phyloP scores from a whole-genome alignment of 2,113 vertebrate species.

The Lampris megalopsis region DNA sequence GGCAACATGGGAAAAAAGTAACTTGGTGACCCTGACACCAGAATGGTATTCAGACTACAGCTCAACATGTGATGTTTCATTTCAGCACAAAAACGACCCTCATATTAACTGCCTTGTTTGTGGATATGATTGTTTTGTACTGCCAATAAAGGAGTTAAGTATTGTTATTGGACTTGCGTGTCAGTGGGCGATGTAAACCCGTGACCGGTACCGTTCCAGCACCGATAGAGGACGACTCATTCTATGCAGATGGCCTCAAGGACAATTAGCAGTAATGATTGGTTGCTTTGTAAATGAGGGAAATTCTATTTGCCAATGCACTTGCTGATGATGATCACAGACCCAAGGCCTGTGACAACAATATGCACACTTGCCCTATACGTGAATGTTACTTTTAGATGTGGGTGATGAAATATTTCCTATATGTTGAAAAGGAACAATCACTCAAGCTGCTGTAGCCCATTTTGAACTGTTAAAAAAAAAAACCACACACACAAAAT shows the following conservation, averaged over 20 bases:
- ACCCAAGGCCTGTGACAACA: slow-evolving; percentile 71
- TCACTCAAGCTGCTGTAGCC: not conserved
- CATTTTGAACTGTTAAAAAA: slow-evolving; percentile 10
- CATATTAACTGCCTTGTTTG: slow-evolving; percentile 54
- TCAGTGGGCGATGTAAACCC: slow-evolving; percentile 57
- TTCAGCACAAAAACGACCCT: slow-evolving; percentile 38
- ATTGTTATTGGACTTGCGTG: slow-evolving; percentile 71
- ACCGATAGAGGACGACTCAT: slow-evolving; percentile 71
- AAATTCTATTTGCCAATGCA: slow-evolving; percentile 76
- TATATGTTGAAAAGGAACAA: not conserved
- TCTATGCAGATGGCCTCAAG: slow-evolving; percentile 81
- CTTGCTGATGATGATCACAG: slow-evolving; percentile 76
- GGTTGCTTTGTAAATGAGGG: slow-evolving; percentile 80
- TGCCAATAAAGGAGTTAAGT: slow-evolving; percentile 65
- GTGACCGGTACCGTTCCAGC: slow-evolving; percentile 66
- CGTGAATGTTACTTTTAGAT: slow-evolving; percentile 36
- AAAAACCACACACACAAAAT: not conserved
- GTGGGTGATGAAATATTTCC: slow-evolving; percentile 20
- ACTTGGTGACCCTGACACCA: slow-evolving; percentile 57
- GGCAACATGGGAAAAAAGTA: slow-evolving; percentile 58
- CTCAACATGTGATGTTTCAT: slow-evolving; percentile 37
- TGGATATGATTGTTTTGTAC: slow-evolving; percentile 40
- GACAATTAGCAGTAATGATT: slow-evolving; percentile 82
- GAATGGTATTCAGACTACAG: slow-evolving; percentile 55
- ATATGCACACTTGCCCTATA: slow-evolving; percentile 66